A percentile compares a stretch with the other conserved stretches of the same genome.
phyloP scores from a whole-genome alignment of 2,113 vertebrate genomes.

The Tetrao urogallus region DNA sequence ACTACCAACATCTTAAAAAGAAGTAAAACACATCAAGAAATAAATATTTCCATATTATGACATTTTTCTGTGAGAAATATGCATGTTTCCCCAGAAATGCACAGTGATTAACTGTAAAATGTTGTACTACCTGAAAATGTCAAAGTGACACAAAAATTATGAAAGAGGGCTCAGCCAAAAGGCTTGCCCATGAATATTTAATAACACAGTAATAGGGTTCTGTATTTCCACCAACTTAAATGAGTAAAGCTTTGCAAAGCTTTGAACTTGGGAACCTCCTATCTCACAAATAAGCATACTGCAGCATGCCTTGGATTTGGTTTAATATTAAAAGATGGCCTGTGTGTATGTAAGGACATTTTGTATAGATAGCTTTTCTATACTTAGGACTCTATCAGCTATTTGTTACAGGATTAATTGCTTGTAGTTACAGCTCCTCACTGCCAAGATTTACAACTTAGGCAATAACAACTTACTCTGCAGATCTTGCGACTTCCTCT shows the following conservation, averaged over 20 bases:
- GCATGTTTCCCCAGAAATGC: neutral
- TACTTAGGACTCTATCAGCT: neutral
- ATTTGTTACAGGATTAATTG: neutral
- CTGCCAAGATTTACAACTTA: neutral
- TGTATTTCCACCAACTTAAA: neutral
- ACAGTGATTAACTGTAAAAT: neutral
- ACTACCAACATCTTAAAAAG: neutral
- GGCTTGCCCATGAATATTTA: conserved; percentile 18
- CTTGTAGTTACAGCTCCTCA: neutral
- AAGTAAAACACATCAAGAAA: neutral
- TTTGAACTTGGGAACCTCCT: conserved; percentile 7
- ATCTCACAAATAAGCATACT: neutral
- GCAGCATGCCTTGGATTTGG: neutral
- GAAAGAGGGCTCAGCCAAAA: neutral
- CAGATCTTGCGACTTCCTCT: neutral
- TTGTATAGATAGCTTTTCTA: neutral
- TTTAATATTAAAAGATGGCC: neutral
- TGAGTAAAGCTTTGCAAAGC: neutral
- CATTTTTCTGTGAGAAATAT: neutral
- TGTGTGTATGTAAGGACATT: neutral
- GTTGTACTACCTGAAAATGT: neutral
- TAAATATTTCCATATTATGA: neutral
- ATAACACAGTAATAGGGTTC: neutral
- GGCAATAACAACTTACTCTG: neutral
- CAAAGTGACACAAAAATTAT: neutral